A percentile compares a stretch with the other conserved stretches of the same genome.
These are phyloP conservation scores for Centropyge bicolor DNA, from an alignment of 2,797 vertebrate genomes.

Conservation along the genomic window DNA sequence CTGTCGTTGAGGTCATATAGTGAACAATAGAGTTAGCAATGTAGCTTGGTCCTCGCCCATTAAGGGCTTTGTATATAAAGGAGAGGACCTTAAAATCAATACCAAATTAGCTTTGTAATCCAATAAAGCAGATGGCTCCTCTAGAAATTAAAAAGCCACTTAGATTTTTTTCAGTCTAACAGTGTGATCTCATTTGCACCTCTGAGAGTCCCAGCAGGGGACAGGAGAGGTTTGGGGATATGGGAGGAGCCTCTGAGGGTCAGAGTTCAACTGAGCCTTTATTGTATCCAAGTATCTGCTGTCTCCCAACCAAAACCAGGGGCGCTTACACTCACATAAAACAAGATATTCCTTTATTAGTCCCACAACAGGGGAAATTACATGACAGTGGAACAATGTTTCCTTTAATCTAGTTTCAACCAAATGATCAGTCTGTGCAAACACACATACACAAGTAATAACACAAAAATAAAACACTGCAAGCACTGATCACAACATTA, in stretches of 20 bases:
- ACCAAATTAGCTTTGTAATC: neutral
- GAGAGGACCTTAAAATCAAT: neutral
- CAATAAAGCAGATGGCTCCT: constrained; percentile 4
- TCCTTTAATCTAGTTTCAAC: neutral
- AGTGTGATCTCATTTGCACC: constrained; percentile 64
- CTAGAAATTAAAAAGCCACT: constrained; percentile 19
- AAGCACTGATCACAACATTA: neutral
- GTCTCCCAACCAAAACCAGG: neutral
- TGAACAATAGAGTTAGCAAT: too few species aligned
- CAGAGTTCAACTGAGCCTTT: constrained; percentile 47
- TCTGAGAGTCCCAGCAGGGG: constrained; percentile 64
- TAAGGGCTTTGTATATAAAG: too few species aligned
- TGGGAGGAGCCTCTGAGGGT: constrained; percentile 32
- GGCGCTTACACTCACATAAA: neutral
- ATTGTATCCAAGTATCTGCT: neutral
- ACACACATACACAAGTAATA: neutral
- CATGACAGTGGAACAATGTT: neutral
- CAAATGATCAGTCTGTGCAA: neutral
- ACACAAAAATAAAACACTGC: neutral
- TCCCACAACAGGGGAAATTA: too few species aligned
- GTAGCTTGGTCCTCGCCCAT: too few species aligned
- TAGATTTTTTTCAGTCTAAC: constrained; percentile 16
- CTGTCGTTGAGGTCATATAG: too few species aligned
- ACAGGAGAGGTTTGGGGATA: constrained; percentile 30
- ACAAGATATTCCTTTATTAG: too few species aligned